A percentile compares a stretch with the other conserved stretches of the same genome.
Evolutionary conservation across 2,888 invertebrate species (phyloP).

Genomic region (Cantharis nigra): DNA sequence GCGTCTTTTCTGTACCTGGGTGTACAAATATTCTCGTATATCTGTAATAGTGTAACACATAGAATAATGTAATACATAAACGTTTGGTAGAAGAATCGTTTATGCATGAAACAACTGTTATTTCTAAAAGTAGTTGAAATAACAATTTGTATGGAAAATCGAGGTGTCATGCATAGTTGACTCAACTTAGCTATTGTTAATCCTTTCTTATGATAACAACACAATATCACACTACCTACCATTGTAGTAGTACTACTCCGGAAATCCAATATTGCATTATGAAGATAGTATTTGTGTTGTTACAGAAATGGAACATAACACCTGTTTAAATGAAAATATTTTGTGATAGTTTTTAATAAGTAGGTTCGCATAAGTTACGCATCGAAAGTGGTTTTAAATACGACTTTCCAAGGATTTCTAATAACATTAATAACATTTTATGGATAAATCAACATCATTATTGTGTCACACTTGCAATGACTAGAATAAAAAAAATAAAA

Average conservation of each 20-base stretch:
- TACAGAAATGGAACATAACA: not conserved
- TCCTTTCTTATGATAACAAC: not conserved
- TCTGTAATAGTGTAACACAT: not conserved
- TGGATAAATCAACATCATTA: not conserved
- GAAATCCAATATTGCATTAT: conserved; percentile 14
- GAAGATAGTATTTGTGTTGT: not conserved
- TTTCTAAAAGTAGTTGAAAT: not conserved
- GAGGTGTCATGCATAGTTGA: conserved; percentile 19
- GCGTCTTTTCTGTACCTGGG: too few relatives aligned
- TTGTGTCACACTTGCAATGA: not conserved
- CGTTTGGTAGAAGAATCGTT: not conserved
- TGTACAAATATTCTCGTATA: too few relatives aligned
- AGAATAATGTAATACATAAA: not conserved
- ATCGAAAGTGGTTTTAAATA: conserved; percentile 13
- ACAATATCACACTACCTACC: not conserved
- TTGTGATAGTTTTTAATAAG: conserved; percentile 4
- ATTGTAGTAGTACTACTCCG: conserved; percentile 14
- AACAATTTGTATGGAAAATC: conserved; percentile 20
- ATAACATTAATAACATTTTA: not conserved
- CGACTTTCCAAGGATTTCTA: not conserved
- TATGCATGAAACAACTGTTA: not conserved
- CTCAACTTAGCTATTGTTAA: conserved; percentile 21
- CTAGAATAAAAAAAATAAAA: not conserved
- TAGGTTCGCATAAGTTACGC: conserved; percentile 17
- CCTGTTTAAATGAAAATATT: not conserved